These are phyloP conservation scores for Jordanella pulchra DNA, from an alignment of 2,797 vertebrate genomes.

Conservation along the genomic window DNA sequence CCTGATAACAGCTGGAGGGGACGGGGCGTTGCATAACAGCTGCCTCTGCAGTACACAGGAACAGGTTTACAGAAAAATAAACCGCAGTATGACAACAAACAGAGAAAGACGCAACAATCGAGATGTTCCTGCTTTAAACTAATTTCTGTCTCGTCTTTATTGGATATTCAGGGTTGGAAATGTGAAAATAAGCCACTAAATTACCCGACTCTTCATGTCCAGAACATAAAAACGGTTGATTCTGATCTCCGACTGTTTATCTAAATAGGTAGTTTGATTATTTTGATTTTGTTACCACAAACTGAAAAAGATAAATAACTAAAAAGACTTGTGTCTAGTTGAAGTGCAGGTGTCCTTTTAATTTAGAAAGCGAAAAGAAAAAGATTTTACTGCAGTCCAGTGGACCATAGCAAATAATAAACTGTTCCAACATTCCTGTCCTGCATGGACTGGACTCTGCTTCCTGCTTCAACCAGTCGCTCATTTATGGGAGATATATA, in stretches of 20 bases:
- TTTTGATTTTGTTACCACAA: no score
- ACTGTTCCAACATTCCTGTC: not conserved
- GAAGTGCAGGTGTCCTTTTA: not conserved
- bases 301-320: not conserved
- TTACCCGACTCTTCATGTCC: no score
- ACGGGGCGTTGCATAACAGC: conserved; percentile 49
- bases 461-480: not conserved
- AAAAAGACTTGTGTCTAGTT: not conserved
- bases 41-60: conserved; percentile 30
- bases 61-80: conserved; percentile 12
- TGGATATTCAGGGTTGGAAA: no score
- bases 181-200: no score
- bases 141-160: no score
- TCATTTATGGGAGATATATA: conserved; percentile 9
- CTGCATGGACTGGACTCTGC: not conserved
- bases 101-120: no score
- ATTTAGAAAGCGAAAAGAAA: not conserved
- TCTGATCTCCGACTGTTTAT: not conserved
- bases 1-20: conserved; percentile 58
- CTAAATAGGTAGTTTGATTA: not conserved
- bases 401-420: not conserved
- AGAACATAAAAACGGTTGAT: not conserved
- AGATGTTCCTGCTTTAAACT: no score
- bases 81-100: no score
- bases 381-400: not conserved